These are phyloP conservation scores for Chaetodon auriga DNA, from an alignment of 2,113 vertebrate species.

Conservation along the genomic window DNA sequence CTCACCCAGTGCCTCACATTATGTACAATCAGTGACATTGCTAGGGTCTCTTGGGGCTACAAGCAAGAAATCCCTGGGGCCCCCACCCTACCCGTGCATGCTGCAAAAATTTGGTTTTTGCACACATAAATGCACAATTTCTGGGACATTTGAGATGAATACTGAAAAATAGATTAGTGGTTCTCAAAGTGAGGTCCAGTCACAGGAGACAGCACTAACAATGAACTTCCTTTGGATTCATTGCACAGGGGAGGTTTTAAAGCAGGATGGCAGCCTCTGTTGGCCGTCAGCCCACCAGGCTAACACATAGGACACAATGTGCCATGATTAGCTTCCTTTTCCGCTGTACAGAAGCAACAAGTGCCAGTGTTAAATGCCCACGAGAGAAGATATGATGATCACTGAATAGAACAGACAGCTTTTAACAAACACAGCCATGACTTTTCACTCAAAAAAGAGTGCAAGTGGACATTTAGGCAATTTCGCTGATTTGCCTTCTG, in stretches of 20 bases:
- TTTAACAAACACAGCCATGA: not conserved
- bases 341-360: not conserved
- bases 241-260: not conserved
- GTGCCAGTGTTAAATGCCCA: not conserved
- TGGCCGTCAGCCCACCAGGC: not conserved
- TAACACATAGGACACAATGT: not conserved
- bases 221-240: slow-evolving; percentile 13
- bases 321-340: not conserved
- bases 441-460: too few species aligned
- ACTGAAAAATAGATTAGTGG: too few species aligned
- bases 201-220: not conserved
- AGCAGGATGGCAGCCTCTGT: not conserved
- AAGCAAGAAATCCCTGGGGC: too few species aligned
- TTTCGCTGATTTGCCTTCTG: not conserved
- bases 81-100: too few species aligned
- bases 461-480: too few species aligned
- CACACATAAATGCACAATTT: too few species aligned
- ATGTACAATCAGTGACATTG: too few species aligned
- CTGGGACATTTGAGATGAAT: too few species aligned
- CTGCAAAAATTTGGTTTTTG: too few species aligned
- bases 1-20: not conserved
- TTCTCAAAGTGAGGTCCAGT: too few species aligned
- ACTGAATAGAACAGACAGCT: not conserved
- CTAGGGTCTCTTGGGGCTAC: too few species aligned
- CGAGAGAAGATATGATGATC: not conserved